Evolutionary conservation across 1,140 invertebrate species (phyloP).

Genomic region (Tetragonula clypearis): DNA sequence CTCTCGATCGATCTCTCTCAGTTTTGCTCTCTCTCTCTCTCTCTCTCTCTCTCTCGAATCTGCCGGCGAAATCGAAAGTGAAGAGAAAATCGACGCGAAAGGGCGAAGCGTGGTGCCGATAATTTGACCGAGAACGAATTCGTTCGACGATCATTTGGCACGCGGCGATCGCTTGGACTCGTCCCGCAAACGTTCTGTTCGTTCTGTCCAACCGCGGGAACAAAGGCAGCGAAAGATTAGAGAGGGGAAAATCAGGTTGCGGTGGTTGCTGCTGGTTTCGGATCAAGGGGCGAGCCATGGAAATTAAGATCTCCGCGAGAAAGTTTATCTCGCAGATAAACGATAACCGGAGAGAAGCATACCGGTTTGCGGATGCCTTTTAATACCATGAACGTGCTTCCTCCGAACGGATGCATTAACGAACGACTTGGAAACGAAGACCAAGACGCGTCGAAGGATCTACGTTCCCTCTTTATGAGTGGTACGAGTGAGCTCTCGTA

Average conservation of each 20-base stretch:
- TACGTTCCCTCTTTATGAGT: neutral
- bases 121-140: no score
- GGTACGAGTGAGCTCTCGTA: neutral
- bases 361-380: neutral
- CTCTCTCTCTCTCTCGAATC: no score
- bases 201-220: neutral
- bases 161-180: slow-evolving; percentile 38
- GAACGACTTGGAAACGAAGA: neutral
- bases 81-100: no score
- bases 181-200: neutral
- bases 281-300: slow-evolving; percentile 1
- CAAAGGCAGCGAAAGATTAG: neutral
- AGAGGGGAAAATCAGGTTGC: slow-evolving; percentile 36
- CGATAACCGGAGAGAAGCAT: neutral
- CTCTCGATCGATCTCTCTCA: neutral
- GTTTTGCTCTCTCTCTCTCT: no score
- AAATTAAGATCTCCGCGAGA: slow-evolving; percentile 33
- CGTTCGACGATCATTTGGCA: no score
- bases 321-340: slow-evolving; percentile 1
- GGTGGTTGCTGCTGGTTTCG: neutral
- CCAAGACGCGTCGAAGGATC: neutral
- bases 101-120: no score
- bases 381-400: neutral
- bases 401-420: neutral
- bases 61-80: neutral